Conservation (phyloP, 2,888 invertebrate species). For the Heteromurus nitidus region DNA sequence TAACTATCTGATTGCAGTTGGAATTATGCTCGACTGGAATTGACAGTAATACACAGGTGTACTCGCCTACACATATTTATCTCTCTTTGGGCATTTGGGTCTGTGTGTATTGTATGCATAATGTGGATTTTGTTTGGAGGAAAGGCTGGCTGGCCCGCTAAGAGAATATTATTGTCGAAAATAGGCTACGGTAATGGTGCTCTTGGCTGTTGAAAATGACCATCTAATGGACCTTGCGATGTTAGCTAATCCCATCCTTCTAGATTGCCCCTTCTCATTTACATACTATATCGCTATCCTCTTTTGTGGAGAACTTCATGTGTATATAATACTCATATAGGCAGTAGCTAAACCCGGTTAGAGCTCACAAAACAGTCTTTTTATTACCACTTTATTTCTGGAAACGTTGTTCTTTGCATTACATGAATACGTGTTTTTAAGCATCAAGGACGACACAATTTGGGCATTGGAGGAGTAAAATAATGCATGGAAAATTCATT, state of each 20-base stretch:
- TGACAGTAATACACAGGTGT: no score
- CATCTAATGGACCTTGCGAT: slow-evolving; percentile 36
- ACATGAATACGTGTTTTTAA: not conserved
- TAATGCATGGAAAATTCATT: no score
- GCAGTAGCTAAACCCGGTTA: no score
- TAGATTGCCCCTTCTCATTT: slow-evolving; percentile 33
- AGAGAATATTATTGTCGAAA: slow-evolving; percentile 11
- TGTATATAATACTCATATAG: no score
- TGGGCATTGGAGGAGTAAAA: no score
- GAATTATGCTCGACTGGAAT: no score
- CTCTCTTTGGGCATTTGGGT: not conserved
- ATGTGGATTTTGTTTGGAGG: not conserved
- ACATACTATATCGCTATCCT: not conserved
- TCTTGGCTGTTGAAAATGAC: slow-evolving; percentile 47
- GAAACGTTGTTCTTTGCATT: not conserved
- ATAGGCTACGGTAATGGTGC: slow-evolving; percentile 30
- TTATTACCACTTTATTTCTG: not conserved
- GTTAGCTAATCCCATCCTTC: slow-evolving; percentile 37
- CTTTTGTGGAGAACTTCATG: not conserved
- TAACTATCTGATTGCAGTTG: no score
- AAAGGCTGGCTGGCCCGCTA: not conserved
- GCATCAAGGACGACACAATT: no score
- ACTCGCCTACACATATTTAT: no score
- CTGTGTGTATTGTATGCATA: not conserved
- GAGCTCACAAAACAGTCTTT: not conserved